These are phyloP conservation scores for Cryptomyrus ogoouensis DNA, from an alignment of 2,113 vertebrate species.

Conservation along the genomic window DNA sequence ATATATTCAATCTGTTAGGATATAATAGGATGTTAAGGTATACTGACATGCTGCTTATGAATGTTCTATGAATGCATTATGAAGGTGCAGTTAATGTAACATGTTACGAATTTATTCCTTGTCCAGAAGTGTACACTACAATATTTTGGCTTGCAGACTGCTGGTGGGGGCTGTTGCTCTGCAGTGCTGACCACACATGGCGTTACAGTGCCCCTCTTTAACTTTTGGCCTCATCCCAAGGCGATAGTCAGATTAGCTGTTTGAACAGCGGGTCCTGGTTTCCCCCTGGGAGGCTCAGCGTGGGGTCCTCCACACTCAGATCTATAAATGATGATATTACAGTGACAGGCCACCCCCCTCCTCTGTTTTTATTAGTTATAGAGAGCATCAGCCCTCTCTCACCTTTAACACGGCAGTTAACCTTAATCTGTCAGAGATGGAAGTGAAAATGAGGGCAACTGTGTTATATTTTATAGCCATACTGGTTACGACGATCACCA, in stretches of 20 bases:
- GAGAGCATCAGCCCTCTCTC: not conserved
- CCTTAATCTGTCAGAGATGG: conserved; percentile 1
- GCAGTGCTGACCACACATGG: not conserved
- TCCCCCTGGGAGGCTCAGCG: conserved; percentile 7
- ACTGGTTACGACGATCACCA: not conserved
- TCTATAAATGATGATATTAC: conserved; percentile 15
- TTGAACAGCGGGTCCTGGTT: conserved; percentile 42
- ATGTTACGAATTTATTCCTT: not conserved
- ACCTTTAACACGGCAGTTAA: not conserved
- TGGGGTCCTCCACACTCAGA: not conserved
- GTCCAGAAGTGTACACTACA: not conserved
- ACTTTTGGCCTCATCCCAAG: conserved; percentile 36
- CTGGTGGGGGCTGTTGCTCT: not conserved
- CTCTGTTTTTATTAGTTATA: not conserved
- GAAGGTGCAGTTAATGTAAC: not conserved
- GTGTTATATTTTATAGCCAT: not conserved
- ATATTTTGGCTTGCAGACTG: not conserved
- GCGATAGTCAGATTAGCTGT: conserved; percentile 47
- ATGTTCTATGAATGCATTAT: not conserved
- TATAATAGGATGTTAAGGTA: not conserved
- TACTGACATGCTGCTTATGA: not conserved
- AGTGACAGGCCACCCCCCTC: not conserved
- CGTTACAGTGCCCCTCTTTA: conserved; percentile 8
- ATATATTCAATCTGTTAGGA: not conserved
- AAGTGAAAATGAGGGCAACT: not conserved